Conservation (phyloP, 2,888 invertebrate genomes). For the Eupithecia vulgata region DNA sequence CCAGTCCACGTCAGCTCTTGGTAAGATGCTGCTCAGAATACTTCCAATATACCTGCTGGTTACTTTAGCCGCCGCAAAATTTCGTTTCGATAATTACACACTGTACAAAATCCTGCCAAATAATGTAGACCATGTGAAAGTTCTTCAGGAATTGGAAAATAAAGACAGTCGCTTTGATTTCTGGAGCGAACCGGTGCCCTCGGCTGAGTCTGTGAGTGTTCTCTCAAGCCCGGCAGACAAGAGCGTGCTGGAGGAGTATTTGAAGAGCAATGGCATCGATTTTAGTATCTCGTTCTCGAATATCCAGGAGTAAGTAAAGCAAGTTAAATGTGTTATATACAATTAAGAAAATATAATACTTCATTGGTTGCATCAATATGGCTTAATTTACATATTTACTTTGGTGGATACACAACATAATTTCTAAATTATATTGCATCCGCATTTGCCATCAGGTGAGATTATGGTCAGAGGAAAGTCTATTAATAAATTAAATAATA, state of each 20-base stretch:
- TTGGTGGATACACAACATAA: neutral
- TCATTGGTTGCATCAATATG: too few relatives aligned
- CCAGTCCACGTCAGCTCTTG: neutral
- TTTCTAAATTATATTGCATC: too few relatives aligned
- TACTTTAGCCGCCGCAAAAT: conserved; percentile 51
- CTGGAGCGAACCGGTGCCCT: conserved; percentile 67
- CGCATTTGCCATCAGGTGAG: too few relatives aligned
- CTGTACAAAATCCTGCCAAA: conserved; percentile 83
- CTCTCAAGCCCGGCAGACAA: conserved; percentile 72
- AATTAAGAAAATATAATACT: too few relatives aligned
- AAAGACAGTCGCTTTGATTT: conserved; percentile 72
- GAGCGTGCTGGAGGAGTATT: conserved; percentile 60
- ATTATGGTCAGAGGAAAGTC: too few relatives aligned
- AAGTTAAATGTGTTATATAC: neutral
- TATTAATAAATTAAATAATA: too few relatives aligned
- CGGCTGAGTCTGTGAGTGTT: conserved; percentile 66
- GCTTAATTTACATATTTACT: neutral
- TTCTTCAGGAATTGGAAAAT: conserved; percentile 75
- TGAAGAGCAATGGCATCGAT: conserved; percentile 65
- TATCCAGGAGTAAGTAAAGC: conserved; percentile 10
- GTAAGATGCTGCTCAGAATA: conserved; percentile 49
- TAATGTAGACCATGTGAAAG: conserved; percentile 72
- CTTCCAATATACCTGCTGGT: conserved; percentile 36
- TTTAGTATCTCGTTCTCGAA: conserved; percentile 73
- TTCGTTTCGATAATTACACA: conserved; percentile 69